Percentiles rank a stretch among this genome's conserved stretches.
phyloP scores from a whole-genome alignment of 2,797 vertebrate genomes.

The Menidia menidia region DNA sequence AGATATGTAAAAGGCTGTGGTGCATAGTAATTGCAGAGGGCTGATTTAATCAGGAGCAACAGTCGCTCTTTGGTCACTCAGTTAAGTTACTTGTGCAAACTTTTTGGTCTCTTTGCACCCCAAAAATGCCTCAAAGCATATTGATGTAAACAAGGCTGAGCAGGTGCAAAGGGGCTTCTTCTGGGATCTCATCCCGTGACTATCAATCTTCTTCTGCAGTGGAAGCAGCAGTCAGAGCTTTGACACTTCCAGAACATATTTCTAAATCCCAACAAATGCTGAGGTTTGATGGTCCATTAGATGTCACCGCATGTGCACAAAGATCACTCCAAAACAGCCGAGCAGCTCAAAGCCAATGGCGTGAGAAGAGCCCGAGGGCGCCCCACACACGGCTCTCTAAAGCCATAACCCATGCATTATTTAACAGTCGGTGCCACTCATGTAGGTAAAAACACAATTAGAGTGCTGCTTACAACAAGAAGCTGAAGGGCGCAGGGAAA shows the following conservation, averaged over 20 bases:
- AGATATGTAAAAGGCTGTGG: constrained; percentile 39
- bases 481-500: constrained; percentile 64
- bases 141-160: background rate
- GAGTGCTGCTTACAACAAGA: constrained; percentile 58
- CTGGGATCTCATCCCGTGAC: background rate
- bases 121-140: constrained; percentile 20
- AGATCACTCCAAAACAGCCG: constrained; percentile 46
- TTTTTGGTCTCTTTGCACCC: constrained; percentile 25
- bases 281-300: constrained; percentile 22
- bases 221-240: background rate
- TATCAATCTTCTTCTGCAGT: too few relatives aligned
- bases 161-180: background rate
- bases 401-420: constrained; percentile 78
- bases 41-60: constrained; percentile 46
- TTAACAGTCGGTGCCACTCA: constrained; percentile 74
- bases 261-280: too few relatives aligned
- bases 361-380: constrained; percentile 58
- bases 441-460: constrained; percentile 73
- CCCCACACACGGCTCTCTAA: constrained; percentile 56
- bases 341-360: constrained; percentile 49
- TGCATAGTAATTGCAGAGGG: constrained; percentile 24
- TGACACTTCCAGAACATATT: too few relatives aligned
- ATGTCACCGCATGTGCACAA: background rate
- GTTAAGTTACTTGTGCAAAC: constrained; percentile 43
- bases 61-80: constrained; percentile 38